phyloP scores from a whole-genome alignment of 1,140 invertebrate species.

The Drosophila serrata region DNA sequence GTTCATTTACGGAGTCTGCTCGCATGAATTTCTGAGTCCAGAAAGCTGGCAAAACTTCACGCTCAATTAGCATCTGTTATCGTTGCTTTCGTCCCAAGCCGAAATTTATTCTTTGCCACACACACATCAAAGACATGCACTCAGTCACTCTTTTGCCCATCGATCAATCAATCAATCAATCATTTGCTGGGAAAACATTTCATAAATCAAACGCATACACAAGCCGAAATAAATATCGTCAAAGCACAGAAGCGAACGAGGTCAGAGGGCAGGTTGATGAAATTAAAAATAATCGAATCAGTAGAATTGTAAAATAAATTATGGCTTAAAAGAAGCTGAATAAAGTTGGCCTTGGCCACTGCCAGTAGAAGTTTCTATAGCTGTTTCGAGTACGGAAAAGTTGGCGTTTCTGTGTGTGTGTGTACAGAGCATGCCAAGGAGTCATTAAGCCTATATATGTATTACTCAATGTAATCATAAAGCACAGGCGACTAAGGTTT shows the following conservation, averaged over 20 bases:
- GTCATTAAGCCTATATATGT: constrained; percentile 41
- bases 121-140: constrained; percentile 63
- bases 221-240: constrained; percentile 11
- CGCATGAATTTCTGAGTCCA: constrained; percentile 14
- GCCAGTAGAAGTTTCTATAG: constrained; percentile 25
- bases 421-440: constrained; percentile 49
- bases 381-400: constrained; percentile 10
- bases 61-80: constrained; percentile 62
- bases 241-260: constrained; percentile 17
- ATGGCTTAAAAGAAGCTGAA: constrained; percentile 10
- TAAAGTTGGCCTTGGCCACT: constrained; percentile 32
- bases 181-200: constrained; percentile 47
- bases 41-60: constrained; percentile 39
- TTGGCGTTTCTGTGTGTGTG: constrained; percentile 7
- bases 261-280: constrained; percentile 31
- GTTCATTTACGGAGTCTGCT: constrained; percentile 26
- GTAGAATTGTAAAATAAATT: constrained; percentile 29
- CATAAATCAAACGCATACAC: constrained; percentile 57
- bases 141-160: constrained; percentile 37
- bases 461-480: constrained; percentile 29
- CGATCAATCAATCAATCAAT: constrained; percentile 62
- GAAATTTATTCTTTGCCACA: constrained; percentile 38
- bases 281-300: constrained; percentile 47
- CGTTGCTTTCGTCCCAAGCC: constrained; percentile 22
- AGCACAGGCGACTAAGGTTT: constrained; percentile 39